Base-by-base conservation (phyloP, 2,888 invertebrate genomes). In the Bellardia pandia region DNA sequence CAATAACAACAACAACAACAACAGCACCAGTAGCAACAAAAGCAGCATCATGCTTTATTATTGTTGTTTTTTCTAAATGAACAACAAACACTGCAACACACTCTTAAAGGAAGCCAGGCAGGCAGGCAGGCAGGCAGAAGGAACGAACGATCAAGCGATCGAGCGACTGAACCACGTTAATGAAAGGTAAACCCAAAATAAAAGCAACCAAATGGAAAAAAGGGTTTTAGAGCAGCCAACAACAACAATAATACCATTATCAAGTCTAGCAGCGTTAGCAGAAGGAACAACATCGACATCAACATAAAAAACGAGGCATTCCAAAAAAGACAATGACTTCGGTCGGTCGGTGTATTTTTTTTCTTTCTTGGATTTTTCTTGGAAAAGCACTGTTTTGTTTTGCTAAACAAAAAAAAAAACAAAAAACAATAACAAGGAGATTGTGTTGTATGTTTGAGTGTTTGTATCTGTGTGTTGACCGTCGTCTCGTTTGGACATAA, bases 291-390 rank as follows among this genome's bases (percentile, higher is more conserved):
- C 71, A 74, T 64, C 72, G 76, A 71, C 72, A 80, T 71, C 56
- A 45, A 9, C 56, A 60, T 14, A 71, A 53, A 69, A 23, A 85
- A 79, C 48, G 62, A 91, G 91, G 85, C 85, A 92, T 92, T 92
- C 92, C 92, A 91, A 88, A 90, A 88, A 91, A 92, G 92, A 90
- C 92, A 92, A 92, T 92, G 92, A 92, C 92, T 92, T 91, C 89
- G 84, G 86, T 77, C 84, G 37, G 1, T 13, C n/a, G n/a, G 23
- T 23, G 1, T 23, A 1, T 23, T 80, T 87, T 71, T 77, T 83
- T 83, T 62, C 85, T 85, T 76, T 78, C 85, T 83, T 60, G 48
- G 79, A 88, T 89, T 89, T 88, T 89, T 89, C 89, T 89, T 87
- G 87, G 87, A 87, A 87, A 87, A 87, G 78, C 87, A 87, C 87